These are phyloP conservation scores for Monodelphis domestica DNA, from an alignment of 2,797 vertebrate species.

Conservation along the genomic window DNA sequence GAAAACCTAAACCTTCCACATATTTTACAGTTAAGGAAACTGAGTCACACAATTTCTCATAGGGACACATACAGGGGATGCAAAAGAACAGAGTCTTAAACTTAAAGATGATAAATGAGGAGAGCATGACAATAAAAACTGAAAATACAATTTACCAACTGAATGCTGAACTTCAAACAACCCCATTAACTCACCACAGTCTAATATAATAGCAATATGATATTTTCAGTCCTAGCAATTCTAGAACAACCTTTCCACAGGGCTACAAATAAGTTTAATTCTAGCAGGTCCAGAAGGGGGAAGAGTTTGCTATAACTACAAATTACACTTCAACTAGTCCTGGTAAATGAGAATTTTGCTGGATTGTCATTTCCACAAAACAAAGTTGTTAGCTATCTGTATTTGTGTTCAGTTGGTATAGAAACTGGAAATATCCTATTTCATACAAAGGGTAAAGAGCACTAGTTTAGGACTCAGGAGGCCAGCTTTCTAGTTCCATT, in stretches of 20 bases:
- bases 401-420: background rate
- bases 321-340: background rate
- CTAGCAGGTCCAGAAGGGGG: conserved; percentile 36
- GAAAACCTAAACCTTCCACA: background rate
- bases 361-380: conserved; percentile 18
- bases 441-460: background rate
- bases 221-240: background rate
- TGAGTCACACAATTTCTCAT: background rate
- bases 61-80: background rate
- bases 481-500: background rate
- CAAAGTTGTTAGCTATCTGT: background rate
- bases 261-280: conserved; percentile 31
- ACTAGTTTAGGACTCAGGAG: background rate
- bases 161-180: background rate
- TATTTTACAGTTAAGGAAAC: background rate
- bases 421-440: background rate
- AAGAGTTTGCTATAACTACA: background rate
- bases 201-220: background rate
- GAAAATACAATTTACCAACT: background rate
- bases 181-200: background rate
- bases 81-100: background rate
- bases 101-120: background rate
- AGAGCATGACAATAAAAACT: background rate
- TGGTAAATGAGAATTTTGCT: background rate
- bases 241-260: conserved; percentile 26